A percentile compares a stretch with the other conserved stretches of the same genome.
phyloP scores from a whole-genome alignment of 2,797 vertebrate genomes.

The Enteromius mattozi region DNA sequence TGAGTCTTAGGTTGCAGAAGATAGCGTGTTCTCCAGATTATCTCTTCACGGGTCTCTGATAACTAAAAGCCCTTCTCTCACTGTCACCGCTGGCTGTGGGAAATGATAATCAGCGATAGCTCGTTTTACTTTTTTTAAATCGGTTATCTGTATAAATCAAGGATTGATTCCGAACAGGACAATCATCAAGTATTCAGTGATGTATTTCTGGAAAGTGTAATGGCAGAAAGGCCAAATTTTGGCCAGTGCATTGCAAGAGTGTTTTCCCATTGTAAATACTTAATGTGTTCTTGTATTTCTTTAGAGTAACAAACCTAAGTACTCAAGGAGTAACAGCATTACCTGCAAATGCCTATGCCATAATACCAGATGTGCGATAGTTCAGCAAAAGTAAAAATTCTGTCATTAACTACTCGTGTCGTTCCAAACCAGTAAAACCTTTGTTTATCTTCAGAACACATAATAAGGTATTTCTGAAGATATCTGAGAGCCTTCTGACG shows the following conservation, averaged over 20 bases:
- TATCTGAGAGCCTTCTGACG: neutral
- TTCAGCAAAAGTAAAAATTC: neutral
- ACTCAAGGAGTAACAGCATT: neutral
- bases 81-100: slow-evolving; percentile 38
- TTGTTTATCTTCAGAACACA: neutral
- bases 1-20: slow-evolving; percentile 29
- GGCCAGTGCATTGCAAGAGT: neutral
- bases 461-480: neutral
- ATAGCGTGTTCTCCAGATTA: slow-evolving; percentile 32
- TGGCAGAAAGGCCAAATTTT: neutral
- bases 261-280: slow-evolving; percentile 7
- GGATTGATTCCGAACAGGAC: neutral
- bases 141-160: slow-evolving; percentile 9
- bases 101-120: slow-evolving; percentile 12
- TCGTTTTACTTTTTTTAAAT: neutral
- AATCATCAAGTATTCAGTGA: neutral
- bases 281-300: neutral
- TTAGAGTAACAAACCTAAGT: neutral
- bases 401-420: neutral
- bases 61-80: slow-evolving; percentile 29
- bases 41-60: slow-evolving; percentile 41
- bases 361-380: neutral
- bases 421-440: neutral
- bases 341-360: neutral
- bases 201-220: neutral